Base-by-base conservation (phyloP, 1,140 invertebrate genomes). In the Doryteuthis pealeii region DNA sequence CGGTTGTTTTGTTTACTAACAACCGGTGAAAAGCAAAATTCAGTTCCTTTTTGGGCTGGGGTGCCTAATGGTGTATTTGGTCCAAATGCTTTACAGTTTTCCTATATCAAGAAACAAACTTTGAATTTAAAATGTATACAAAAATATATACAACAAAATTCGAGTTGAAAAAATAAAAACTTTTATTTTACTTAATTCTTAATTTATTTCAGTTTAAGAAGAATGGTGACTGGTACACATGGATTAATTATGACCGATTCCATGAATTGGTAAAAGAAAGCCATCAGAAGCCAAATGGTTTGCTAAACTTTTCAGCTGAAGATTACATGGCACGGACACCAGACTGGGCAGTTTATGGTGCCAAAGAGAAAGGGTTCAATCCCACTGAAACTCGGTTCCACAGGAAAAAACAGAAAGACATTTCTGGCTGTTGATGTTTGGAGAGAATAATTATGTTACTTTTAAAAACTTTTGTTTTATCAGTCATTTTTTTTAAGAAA, bases 231-330 rank as follows among this genome's bases (percentile, higher is more conserved):
- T 92, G 91, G 91, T 87, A 89, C 79, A 92, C 91, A 26, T 92
- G 91, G 91, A 92, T 92, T 70, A 90, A 92, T 81, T 92, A 92
- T 81, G 86, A 88, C 2, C 89, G 88, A 75, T 92, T 92, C 80
- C 90, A 91, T 78, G 71, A 89, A 35, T 82, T 92, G 0, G 78
- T 91, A 1, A 74, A 84, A 33, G 35, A 40, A 40, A 3, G 10
- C 35, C 76, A 82, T 31, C 90, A 87, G 77, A 85, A 87, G 74
- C 77, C 82, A 32, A 86, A 83, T 74, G 78, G 85, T 58, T 88
- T 87, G 40, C 71, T 76, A 70, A 77, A 82, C 74, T 92, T 92
- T 80, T 86, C 87, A 30, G 87, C 90, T 1, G 71, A 86, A 76
- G 91, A 92, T 80, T 92, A 92, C 80, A 89, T 90, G 85, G 85